phyloP scores from a whole-genome alignment of 1,140 invertebrate genomes.

The Leptinotarsa undecemlineata region DNA sequence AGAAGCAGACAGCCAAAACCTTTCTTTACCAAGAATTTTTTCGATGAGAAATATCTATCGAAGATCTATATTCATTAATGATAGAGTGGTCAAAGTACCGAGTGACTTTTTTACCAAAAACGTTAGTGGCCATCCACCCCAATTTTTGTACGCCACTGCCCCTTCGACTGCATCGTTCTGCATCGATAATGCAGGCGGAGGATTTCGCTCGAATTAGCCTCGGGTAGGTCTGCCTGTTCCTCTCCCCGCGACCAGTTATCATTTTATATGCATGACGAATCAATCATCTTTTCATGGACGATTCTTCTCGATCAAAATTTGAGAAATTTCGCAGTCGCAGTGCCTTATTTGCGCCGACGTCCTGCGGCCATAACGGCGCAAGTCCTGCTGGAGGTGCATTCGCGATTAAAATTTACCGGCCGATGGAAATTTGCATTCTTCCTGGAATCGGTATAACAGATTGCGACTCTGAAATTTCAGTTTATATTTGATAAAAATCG shows the following conservation, averaged over 20 bases:
- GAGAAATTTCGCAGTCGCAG: not conserved
- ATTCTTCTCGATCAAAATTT: not conserved
- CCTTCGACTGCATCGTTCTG: not conserved
- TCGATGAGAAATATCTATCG: no score
- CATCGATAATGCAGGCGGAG: not conserved
- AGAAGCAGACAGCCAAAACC: no score
- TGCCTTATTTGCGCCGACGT: not conserved
- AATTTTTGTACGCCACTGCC: not conserved
- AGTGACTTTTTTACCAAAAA: no score
- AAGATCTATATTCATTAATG: no score
- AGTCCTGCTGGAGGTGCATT: not conserved
- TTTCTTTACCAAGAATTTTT: no score
- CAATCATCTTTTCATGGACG: not conserved
- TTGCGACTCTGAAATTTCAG: no score
- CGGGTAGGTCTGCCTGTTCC: not conserved
- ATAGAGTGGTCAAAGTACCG: no score
- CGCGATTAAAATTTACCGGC: not conserved
- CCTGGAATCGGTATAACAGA: no score
- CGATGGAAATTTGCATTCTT: not conserved
- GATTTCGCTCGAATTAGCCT: not conserved
- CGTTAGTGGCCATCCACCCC: no score
- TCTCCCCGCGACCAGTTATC: not conserved
- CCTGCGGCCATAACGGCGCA: not conserved
- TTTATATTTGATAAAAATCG: no score
- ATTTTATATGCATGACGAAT: conserved; percentile 8